Evolutionary conservation across 2,797 vertebrate species (phyloP), one percentile per base, ranked within the genome.

Genomic region (Phoxinus dragarum): DNA sequence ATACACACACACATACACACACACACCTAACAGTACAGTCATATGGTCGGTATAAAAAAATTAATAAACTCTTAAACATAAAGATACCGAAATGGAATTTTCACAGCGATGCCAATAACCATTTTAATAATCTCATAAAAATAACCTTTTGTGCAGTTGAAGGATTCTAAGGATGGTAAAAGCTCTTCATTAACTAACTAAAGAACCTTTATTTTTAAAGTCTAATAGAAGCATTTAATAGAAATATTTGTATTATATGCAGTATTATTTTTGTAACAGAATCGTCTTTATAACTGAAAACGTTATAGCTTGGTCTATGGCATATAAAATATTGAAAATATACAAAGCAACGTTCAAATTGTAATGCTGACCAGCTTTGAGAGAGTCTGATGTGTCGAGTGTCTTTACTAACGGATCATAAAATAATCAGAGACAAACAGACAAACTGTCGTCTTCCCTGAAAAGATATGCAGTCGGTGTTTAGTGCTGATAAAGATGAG

Each of bases 401-500:
- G 40, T 12, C n/a, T 34, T 34, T 11, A 34, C 17, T 75, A n/a
- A 66, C 40, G 9, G 77, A 34, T 80, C 21, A 0, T 49, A 5
- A 80, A 9, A 16, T 49, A 23, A 82, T 82, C 80, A 0, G 49
- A 56, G 16, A 3, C 16, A 8, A 42, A 59, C 80, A 72, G 40
- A 66, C 19, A 23, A 82, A 73, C 81, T 1, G 56, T 47, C 42
- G 1, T 44, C 52, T 54, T 38, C 19, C 6, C 36, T 68, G 23
- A 27, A 27, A 61, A 9, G n/a, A 61, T 7, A 34, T 16, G 27
- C 27, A 66, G 42, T 52, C 6, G 17, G 68, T 85, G 67, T 42
- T 11, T 2, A 44, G 38, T 7, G 68, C 84, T 79, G 75, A 85
- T 80, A 80, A 59, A 84, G 9, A 23, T 11, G 16, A 4, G 66